Evolutionary conservation across 2,113 vertebrate genomes (phyloP).

Genomic region (Gila orcuttii): DNA sequence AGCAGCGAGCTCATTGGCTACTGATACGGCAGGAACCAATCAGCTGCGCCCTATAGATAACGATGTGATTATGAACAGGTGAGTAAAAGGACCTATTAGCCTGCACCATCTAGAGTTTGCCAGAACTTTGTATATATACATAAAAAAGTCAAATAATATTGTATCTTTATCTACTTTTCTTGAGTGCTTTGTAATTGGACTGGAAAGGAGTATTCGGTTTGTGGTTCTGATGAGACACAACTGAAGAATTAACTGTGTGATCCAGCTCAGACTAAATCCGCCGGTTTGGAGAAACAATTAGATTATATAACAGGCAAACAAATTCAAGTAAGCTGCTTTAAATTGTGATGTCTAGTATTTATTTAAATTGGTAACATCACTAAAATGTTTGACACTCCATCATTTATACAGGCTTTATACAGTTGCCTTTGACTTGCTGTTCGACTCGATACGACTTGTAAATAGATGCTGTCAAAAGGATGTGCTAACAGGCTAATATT

Average conservation of each 20-base stretch:
- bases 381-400: not conserved
- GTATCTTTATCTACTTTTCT: not conserved
- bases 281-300: not conserved
- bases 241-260: not conserved
- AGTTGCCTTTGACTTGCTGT: not conserved
- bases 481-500: slow-evolving; percentile 3
- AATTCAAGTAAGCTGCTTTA: not conserved
- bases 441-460: not conserved
- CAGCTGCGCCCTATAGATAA: no score
- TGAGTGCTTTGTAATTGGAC: not conserved
- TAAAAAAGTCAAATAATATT: not conserved
- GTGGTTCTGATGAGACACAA: not conserved
- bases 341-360: not conserved
- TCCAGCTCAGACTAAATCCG: not conserved
- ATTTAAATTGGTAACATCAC: not conserved
- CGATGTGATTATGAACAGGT: no score
- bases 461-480: not conserved
- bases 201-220: not conserved
- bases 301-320: not conserved
- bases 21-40: no score
- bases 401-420: not conserved
- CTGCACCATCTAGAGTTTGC: no score
- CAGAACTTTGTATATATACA: not conserved
- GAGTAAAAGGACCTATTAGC: no score
- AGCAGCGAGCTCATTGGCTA: no score